Evolutionary conservation across 1,140 invertebrate species (phyloP), one percentile per base, ranked within the genome.

Genomic region (Acromyrmex heyeri): DNA sequence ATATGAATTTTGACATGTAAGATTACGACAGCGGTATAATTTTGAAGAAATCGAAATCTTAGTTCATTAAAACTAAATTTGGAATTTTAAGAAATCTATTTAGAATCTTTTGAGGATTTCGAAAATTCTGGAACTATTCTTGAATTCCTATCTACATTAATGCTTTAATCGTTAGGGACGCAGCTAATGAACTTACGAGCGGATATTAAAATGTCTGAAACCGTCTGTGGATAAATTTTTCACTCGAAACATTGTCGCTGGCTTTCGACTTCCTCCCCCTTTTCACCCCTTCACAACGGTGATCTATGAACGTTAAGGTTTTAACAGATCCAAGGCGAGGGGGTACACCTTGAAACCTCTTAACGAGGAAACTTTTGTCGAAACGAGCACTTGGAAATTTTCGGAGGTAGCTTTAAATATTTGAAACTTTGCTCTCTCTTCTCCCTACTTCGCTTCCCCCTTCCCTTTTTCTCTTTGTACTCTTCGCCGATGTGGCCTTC

Each of bases 321-420:
- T 89, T 86, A 55, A 53, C 67, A 48, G 34, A 86, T 55, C 18
- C 30, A 85, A 78, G 67, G 24, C 55, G 67, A 81, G 57, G 70
- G 53, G 61, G 50, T 16, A 16, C 5, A 82, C 24, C 27, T 70
- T 34, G 24, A 90, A 88, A 85, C 72, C 85, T 57, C 85, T 91
- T 92, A 93, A 92, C 91, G 90, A 91, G 87, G 88, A 90, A 92
- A 91, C 82, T 92, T 92, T 86, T 55, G 14, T 38, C 65, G 70
- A 88, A 91, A 91, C 78, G 90, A 88, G 89, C 72, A 88, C 91
- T 91, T 91, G 81, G 70, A 91, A 90, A 90, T 92, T 92, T 92
- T 92, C 87, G 86, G 59, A 48, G 88, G 64, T 86, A 88, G 76
- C 87, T 92, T 91, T 92, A 91, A 93, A 93, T 92, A 93, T 93